Evolutionary conservation across 2,888 invertebrate genomes (phyloP), one percentile per base, ranked within the genome.

Genomic region (Didymodactylos carnosus): DNA sequence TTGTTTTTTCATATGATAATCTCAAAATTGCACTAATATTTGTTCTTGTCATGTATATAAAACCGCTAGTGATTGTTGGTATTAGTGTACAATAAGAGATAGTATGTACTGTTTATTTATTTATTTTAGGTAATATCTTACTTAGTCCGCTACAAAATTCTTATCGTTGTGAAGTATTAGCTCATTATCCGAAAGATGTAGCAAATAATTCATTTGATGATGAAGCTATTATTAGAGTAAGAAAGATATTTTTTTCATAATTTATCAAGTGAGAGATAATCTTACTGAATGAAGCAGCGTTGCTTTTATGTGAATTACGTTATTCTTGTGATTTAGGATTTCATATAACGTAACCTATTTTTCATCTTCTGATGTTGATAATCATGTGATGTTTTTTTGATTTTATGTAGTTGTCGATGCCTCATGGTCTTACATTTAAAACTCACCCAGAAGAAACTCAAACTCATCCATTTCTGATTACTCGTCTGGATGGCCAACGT

Each of bases 401-500:
- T 72, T 51, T 74, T 73, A 83, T 85, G 35, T 84, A 97, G 95
- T 87, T 98, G 62, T 93, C 93, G 83, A 86, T 97, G 82, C 97
- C 97, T 75, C 90, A 90, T 84, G 97, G 97, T 62, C 85, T 98
- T 73, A 89, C 90, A 80, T 95, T 98, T 85, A 91, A 94, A 84
- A 86, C 87, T 19, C 80, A 72, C 41, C 72, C 71, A 69, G 85
- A 88, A 74, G 90, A 91, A 79, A 90, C 94, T 16, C 88, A 87
- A 80, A 94, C 95, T 84, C 98, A 98, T 84, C 91, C 94, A 70
- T 98, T 97, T 86, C 89, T 97, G 74, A 92, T 97, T 76, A 97
- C 97, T 19, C 87, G 91, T 79, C 95, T 97, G 86, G 94, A 98
- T 87, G 97, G 95, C 73, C 90, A 90, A 78, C 87, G 94, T 78